These are phyloP conservation scores for Netelia fuscicornis DNA, from an alignment of 2,888 invertebrate genomes.

Conservation along the genomic window DNA sequence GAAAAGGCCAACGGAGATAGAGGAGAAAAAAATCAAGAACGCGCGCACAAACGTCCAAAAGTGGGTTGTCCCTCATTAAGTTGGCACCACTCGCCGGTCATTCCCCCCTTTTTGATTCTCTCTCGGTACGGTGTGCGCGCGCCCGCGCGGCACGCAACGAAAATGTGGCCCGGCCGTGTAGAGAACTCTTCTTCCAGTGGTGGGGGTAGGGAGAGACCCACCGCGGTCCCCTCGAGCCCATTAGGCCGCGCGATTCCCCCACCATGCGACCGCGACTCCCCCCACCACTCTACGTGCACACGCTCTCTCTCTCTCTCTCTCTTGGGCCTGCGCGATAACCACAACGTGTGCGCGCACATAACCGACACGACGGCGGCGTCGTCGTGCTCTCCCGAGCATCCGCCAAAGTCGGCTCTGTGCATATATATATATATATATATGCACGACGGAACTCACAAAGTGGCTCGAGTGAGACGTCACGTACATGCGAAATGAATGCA, in stretches of 20 bases:
- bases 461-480: conserved; percentile 78
- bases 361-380: conserved; percentile 39
- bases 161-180: conserved; percentile 68
- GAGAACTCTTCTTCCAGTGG: conserved; percentile 70
- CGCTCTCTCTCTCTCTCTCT: conserved; percentile 13
- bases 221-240: conserved; percentile 73
- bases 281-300: neutral
- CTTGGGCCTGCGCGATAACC: conserved; percentile 20
- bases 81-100: conserved; percentile 78
- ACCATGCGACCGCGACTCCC: conserved; percentile 51
- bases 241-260: conserved; percentile 69
- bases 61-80: conserved; percentile 80
- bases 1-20: neutral
- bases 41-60: conserved; percentile 73
- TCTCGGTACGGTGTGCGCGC: conserved; percentile 18
- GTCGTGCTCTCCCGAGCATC: conserved; percentile 32
- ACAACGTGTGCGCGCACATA: conserved; percentile 38
- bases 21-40: neutral
- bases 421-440: conserved; percentile 25
- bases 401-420: conserved; percentile 21
- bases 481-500: conserved; percentile 79
- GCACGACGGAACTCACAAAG: conserved; percentile 55
- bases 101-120: conserved; percentile 72
- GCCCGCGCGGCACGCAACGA: conserved; percentile 32
- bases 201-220: conserved; percentile 56